Evolutionary conservation across 1,140 invertebrate genomes (phyloP).

Genomic region (Leptinotarsa lineolata): DNA sequence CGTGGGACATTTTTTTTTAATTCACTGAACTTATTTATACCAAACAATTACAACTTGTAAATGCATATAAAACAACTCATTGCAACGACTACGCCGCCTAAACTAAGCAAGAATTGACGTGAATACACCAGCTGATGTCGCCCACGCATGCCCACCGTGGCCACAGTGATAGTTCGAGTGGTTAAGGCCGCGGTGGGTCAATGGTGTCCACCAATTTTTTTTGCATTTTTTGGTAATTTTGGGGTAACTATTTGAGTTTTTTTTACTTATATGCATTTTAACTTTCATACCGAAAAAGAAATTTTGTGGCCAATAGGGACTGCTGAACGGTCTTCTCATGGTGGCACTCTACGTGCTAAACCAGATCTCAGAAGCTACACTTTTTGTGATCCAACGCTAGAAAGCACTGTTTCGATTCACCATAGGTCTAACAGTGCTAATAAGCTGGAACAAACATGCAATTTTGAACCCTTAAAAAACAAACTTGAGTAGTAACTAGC

Average conservation of each 20-base stretch:
- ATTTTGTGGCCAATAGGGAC: not conserved
- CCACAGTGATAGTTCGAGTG: not conserved
- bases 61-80: too few species aligned
- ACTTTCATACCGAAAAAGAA: not conserved
- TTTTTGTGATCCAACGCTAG: too few species aligned
- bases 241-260: not conserved
- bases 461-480: too few species aligned
- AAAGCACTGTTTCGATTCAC: too few species aligned
- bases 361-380: too few species aligned
- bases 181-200: not conserved
- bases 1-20: not conserved
- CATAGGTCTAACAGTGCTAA: too few species aligned
- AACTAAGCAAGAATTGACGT: too few species aligned
- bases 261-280: not conserved
- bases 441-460: too few species aligned
- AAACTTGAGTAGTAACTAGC: too few species aligned
- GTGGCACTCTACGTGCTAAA: not conserved
- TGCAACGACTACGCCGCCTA: too few species aligned
- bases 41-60: too few species aligned
- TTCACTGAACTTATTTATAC: too few species aligned
- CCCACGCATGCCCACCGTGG: not conserved
- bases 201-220: not conserved
- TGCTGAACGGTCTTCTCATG: not conserved
- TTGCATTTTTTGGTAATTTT: not conserved
- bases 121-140: not conserved